Base-by-base conservation (phyloP, 2,797 vertebrate species). In the Siniperca obscura region DNA sequence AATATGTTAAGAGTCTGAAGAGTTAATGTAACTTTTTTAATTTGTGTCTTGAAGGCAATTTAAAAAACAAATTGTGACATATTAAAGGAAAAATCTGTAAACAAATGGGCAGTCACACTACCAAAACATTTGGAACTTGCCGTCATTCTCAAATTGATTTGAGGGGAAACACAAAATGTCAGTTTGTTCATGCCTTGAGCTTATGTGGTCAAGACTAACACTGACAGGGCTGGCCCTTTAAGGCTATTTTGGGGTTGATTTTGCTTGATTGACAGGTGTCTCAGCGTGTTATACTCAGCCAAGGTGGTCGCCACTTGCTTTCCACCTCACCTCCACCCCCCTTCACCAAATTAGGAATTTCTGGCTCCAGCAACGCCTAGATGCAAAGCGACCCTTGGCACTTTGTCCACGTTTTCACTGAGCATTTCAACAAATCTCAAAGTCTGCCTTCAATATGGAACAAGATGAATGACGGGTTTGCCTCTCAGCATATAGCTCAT, bases 241-340 rank as follows among this genome's bases (percentile, higher is more conserved):
- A 67, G 62, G 38, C 12, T 67, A 34, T 76, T 75, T 56, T 75
- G 5, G 59, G 57, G n/a, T 25, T 59, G 36, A 61, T 30, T 11
- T n/a, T 34, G 48, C 38, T 72, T 79, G 69, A 66, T n/a, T 79
- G 76, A 66, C 76, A 71, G 67, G 27, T 66, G 69, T 55, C 69
- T 55, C 40, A 50, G 61, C 69, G n/a, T 72, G 5, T 72, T 66
- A 78, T 17, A 42, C 25, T 75, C 61, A 75, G 25, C 27, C 36
- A 9, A 6, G 36, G 36, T 30, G 36, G n/a, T 44, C 14, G 12
- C 36, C 68, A 46, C 48, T 64, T 67, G 13, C 36, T 50, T 10
- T 27, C 22, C 19, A 30, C 65, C 42, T 60, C 74, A 76, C 30
- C 44, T 34, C 48, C 36, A 13, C 10, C n/a, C 14, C 2, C 21